These are phyloP conservation scores for Salticus scenicus DNA, from an alignment of 2,888 invertebrate species.

Conservation along the genomic window DNA sequence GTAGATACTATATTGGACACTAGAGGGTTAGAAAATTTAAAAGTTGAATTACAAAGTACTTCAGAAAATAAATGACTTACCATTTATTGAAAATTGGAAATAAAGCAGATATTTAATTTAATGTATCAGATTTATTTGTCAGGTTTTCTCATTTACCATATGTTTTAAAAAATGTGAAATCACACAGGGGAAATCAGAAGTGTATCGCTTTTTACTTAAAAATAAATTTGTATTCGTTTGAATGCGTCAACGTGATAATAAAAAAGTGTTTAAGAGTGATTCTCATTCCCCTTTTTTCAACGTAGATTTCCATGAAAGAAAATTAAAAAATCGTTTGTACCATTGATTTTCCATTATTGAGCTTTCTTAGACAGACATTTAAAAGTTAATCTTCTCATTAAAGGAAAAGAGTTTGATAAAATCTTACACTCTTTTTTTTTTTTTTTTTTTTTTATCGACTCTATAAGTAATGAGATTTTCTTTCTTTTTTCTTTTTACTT, in stretches of 20 bases:
- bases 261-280: not conserved
- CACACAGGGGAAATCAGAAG: conserved; percentile 5
- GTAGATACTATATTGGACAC: no score
- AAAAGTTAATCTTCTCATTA: conserved; percentile 17
- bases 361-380: not conserved
- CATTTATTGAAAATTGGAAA: no score
- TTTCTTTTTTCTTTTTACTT: no score
- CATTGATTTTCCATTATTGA: conserved; percentile 15
- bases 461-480: no score
- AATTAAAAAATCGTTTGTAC: conserved; percentile 6
- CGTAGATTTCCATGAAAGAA: not conserved
- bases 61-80: no score
- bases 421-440: not conserved
- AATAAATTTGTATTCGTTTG: conserved; percentile 10
- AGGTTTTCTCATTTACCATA: not conserved
- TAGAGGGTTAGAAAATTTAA: no score
- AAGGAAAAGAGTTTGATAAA: conserved; percentile 14
- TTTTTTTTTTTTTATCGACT: no score
- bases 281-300: conserved; percentile 8
- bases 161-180: not conserved
- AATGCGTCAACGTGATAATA: not conserved
- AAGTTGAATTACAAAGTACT: no score
- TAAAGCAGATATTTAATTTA: no score
- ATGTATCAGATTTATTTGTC: not conserved
- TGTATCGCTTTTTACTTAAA: conserved; percentile 6